Conservation (phyloP, 2,888 invertebrate genomes). For the Drosophila basisetae region DNA sequence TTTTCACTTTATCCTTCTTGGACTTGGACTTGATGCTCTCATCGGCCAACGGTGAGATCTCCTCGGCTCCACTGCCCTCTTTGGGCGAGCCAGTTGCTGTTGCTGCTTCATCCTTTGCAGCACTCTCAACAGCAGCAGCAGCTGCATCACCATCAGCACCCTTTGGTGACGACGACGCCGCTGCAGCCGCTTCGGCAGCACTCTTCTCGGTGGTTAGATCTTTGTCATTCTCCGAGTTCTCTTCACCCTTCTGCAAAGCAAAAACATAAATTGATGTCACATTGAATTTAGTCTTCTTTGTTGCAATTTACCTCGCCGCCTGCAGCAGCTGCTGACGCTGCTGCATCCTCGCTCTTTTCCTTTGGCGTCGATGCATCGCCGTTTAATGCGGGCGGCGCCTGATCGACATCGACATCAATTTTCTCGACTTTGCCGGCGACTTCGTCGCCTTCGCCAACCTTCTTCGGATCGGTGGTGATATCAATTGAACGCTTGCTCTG, state of each 20-base stretch:
- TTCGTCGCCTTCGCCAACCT: conserved; percentile 86
- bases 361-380: conserved; percentile 88
- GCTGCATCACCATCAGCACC: conserved; percentile 49
- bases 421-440: conserved; percentile 91
- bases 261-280: neutral
- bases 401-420: conserved; percentile 90
- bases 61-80: conserved; percentile 75
- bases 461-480: conserved; percentile 89
- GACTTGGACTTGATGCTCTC: conserved; percentile 87
- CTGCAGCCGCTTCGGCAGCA: conserved; percentile 77
- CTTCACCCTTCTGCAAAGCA: conserved; percentile 87
- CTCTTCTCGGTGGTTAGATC: conserved; percentile 89
- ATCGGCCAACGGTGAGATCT: conserved; percentile 79
- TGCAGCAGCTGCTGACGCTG: conserved; percentile 41
- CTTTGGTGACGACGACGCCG: conserved; percentile 9
- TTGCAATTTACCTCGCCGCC: conserved; percentile 57
- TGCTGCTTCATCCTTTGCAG: conserved; percentile 61
- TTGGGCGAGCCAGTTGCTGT: conserved; percentile 60
- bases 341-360: conserved; percentile 87
- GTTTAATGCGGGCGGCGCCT: conserved; percentile 86
- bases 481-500: conserved; percentile 95
- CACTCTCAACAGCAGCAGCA: conserved; percentile 73
- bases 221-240: conserved; percentile 88
- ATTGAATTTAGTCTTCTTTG: neutral
- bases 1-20: conserved; percentile 91